Evolutionary conservation across 2,888 invertebrate species (phyloP).

Genomic region (Acleris holmiana): DNA sequence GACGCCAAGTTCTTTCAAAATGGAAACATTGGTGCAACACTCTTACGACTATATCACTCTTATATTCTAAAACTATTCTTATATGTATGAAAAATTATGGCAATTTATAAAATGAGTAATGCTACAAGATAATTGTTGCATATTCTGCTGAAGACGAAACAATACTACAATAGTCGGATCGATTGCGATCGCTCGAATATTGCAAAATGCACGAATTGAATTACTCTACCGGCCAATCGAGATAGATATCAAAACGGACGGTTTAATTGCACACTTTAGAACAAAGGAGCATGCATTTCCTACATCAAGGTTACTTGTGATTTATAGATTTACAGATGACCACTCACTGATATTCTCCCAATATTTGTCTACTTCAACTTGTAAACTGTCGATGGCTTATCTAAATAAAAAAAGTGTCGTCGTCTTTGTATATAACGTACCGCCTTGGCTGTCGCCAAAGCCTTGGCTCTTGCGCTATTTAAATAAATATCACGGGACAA

Average conservation of each 20-base stretch:
- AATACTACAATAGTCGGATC: slow-evolving; percentile 29
- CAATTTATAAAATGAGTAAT: slow-evolving; percentile 3
- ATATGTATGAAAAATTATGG: slow-evolving; percentile 2
- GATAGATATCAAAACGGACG: slow-evolving; percentile 29
- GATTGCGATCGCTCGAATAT: slow-evolving; percentile 22
- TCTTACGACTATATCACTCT: neutral
- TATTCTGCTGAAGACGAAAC: slow-evolving; percentile 10
- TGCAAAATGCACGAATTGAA: slow-evolving; percentile 32
- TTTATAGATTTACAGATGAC: neutral
- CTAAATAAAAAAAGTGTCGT: too few relatives aligned
- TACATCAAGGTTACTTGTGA: slow-evolving; percentile 1
- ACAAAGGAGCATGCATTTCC: slow-evolving; percentile 31
- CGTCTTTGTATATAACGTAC: too few relatives aligned
- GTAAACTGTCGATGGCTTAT: too few relatives aligned
- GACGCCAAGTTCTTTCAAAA: too few relatives aligned
- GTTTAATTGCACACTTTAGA: slow-evolving; percentile 25
- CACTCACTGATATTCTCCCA: too few relatives aligned
- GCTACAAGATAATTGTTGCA: slow-evolving; percentile 14
- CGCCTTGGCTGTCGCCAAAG: too few relatives aligned
- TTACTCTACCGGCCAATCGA: slow-evolving; percentile 17
- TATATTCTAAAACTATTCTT: neutral
- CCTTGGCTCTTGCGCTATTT: too few relatives aligned
- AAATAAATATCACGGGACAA: too few relatives aligned
- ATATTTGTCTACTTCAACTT: too few relatives aligned
- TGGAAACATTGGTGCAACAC: too few relatives aligned